Conservation (phyloP, 2,797 vertebrate species). For the Acanthurus tractus region DNA sequence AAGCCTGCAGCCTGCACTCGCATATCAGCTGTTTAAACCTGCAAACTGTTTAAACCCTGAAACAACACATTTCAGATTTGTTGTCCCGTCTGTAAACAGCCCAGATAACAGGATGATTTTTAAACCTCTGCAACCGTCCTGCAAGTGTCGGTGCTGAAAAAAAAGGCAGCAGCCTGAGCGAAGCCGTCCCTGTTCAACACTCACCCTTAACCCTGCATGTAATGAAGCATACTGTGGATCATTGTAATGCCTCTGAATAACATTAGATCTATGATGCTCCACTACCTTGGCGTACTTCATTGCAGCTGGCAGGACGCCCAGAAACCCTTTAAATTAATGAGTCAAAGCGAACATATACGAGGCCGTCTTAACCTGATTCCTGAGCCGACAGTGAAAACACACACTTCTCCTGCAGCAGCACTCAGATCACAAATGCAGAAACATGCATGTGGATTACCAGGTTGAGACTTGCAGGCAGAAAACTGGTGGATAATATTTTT, state of each 20-base stretch:
- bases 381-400: background rate
- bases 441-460: constrained; percentile 1
- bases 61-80: constrained; percentile 5
- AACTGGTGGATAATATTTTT: no score
- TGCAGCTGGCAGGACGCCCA: constrained; percentile 59
- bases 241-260: constrained; percentile 66
- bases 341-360: constrained; percentile 39
- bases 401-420: background rate
- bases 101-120: constrained; percentile 7
- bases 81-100: background rate
- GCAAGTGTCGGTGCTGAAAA: constrained; percentile 1
- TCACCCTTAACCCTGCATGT: constrained; percentile 57
- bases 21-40: no score
- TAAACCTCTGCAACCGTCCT: background rate
- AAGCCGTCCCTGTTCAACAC: constrained; percentile 41
- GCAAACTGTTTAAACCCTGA: no score
- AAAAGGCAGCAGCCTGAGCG: background rate
- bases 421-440: background rate
- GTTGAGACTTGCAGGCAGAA: background rate
- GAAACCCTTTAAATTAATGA: constrained; percentile 75
- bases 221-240: constrained; percentile 60
- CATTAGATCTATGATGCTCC: constrained; percentile 52
- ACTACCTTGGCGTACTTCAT: constrained; percentile 44
- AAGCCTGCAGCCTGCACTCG: no score
- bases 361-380: constrained; percentile 48